Base-by-base conservation (phyloP, 2,797 vertebrate species). In the Odontamblyopus rebecca region DNA sequence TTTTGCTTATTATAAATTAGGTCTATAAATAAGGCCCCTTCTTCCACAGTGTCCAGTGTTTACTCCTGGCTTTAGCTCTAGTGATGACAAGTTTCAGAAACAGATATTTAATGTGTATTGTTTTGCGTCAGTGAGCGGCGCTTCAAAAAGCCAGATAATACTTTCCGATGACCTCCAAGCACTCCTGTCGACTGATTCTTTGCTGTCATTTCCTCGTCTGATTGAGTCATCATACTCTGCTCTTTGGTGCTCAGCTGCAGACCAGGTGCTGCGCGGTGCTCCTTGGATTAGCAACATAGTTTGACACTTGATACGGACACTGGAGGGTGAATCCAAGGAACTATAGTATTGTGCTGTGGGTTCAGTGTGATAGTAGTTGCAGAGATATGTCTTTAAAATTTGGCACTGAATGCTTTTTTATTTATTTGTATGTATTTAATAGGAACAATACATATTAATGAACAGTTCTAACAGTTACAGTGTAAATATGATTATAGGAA, bases 191-290 rank as follows among this genome's bases (percentile, higher is more conserved):
- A 80, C 79, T 85, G 85, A 88, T 84, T 83, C 80, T 86, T 86
- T 85, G 88, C 89, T 86, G 86, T 88, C 84, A 88, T 84, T 91
- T 91, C 88, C 88, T 87, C 73, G 2, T 72, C 67, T 85, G 88
- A 89, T 89, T 91, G 84, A 91, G 82, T 89, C 89, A 87, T 90
- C 85, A 70, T 77, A 80, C 70, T 71, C 57, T 8, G 1, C 71
- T 81, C 75, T 78, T 75, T 83, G 85, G 86, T 81, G 73, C 85
- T 89, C 89, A 91, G 86, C 87, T 90, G 87, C 83, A 12, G 68
- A 73, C 89, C 89, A 90, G 90, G 86, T 91, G 89, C 79, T 60
- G 77, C 69, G 80, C 76, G 78, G 63, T 77, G 81, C 81, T 82
- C 74, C 78, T 67, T 77, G 82, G 79, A 78, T 83, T 83, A 81